Conservation (phyloP, 2,113 vertebrate species). For the Emydura subglobosa region DNA sequence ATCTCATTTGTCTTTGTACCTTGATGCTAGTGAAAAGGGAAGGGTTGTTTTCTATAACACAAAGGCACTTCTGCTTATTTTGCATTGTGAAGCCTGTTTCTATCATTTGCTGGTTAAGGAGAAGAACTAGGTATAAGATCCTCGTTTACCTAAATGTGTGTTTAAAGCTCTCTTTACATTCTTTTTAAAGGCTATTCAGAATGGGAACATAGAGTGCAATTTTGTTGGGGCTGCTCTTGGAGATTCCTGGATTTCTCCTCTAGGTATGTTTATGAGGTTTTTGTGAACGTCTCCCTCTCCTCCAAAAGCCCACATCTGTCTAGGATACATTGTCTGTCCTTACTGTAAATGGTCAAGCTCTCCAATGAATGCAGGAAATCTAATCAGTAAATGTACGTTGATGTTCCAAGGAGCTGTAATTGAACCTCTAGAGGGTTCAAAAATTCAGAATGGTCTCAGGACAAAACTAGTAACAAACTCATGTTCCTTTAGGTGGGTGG, state of each 20-base stretch:
- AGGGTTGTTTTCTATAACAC: not conserved
- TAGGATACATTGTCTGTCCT: not conserved
- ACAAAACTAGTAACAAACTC: not conserved
- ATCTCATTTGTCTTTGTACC: not conserved
- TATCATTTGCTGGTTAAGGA: not conserved
- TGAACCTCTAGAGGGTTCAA: not conserved
- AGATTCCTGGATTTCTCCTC: slow-evolving; percentile 97
- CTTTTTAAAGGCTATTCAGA: slow-evolving; percentile 81
- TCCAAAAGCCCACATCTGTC: not conserved
- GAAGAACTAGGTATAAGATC: not conserved
- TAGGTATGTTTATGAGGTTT: slow-evolving; percentile 81
- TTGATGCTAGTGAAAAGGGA: not conserved
- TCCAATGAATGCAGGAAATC: not conserved
- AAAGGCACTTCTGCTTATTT: not conserved
- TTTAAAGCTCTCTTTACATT: not conserved
- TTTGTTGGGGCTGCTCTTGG: slow-evolving; percentile 94
- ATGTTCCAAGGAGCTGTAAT: not conserved
- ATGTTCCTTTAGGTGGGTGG: not conserved
- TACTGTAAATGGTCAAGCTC: not conserved
- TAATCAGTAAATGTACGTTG: not conserved
- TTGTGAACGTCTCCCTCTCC: not conserved
- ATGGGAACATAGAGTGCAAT: slow-evolving; percentile 86
- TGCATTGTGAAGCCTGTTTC: not conserved
- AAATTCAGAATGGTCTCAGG: not conserved
- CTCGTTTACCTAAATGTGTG: not conserved